Base-by-base conservation (phyloP, 2,797 vertebrate species). In the Malacoraja senta region DNA sequence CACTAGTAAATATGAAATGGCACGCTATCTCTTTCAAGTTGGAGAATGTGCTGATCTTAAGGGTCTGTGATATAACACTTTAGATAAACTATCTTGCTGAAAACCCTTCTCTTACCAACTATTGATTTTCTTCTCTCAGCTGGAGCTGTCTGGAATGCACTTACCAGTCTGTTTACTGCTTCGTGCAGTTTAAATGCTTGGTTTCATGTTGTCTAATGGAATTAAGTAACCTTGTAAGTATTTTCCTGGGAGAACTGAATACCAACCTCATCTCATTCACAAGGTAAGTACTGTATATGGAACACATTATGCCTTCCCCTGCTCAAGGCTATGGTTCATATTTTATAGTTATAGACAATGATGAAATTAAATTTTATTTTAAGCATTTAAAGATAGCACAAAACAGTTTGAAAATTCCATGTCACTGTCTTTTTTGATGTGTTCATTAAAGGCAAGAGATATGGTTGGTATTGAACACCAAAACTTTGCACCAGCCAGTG, bases 61-160 rank as follows among this genome's bases (percentile, higher is more conserved):
- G 95, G 94, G 95, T 96, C 95, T 95, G 95, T 96, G 95, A 95
- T 95, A 94, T 95, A 95, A 95, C 90, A 95, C 94, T 94, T 96
- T 95, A 96, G 95, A 94, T 93, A 95, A 96, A 96, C 95, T 95
- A 94, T 95, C 94, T 93, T 93, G 93, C 94, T 95, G 94, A 95
- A 94, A 92, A 96, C 94, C 83, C 95, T 96, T 96, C 94, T 93
- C 93, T 95, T 94, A 95, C 76, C 72, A 95, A 93, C 93, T 94
- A 96, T 95, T 96, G 96, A 96, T 96, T 96, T 96, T 95, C 93
- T 94, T 94, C 93, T 88, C 76, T 93, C 93, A 95, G 94, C 94
- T 84, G 10, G 93, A 94, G 84, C 79, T 94, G 93, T 93, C 72
- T 94, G 93, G 94, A 94, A 95, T 95, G 84, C 84, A 94, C 61